Evolutionary conservation across 2,888 invertebrate species (phyloP), one percentile per base, ranked within the genome.

Genomic region (Erebia epiphron): DNA sequence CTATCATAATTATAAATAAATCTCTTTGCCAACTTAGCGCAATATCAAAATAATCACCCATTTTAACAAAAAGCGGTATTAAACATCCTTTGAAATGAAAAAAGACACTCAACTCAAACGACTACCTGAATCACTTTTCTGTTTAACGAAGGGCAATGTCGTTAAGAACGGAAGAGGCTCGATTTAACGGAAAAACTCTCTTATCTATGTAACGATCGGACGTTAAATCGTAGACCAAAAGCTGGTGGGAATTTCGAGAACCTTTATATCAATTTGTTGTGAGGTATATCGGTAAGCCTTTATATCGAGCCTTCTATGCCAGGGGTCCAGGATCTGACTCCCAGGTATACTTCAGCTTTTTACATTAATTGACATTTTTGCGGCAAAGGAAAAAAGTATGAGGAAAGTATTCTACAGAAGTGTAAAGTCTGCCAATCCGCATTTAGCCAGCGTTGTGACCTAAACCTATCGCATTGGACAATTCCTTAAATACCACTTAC

Each of bases 151-250:
- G 75, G 76, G 75, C 75, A 75, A 77, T 78, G 78, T 77, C 80
- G 80, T 79, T 77, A 77, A 72, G 82, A 82, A 82, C 56, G 67
- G 64, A 71, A 72, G 83, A 84, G 84, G 83, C 83, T 81, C 89
- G 89, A 89, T 91, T 91, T 89, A 87, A 89, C 86, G 86, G 85
- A 88, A 88, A 88, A 89, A 86, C 86, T 86, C 83, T 80, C 85
- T 89, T 89, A 63, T 90, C 89, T 84, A 82, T 82, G 83, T 86
- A 86, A 89, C 88, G 88, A 91, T 90, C 89, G 82, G 81, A 78
- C 86, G 85, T 88, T 88, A 88, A 83, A 84, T 83, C 82, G 78
- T 62, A 62, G 62, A 14, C 7, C 5, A 8, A 16, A 43, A 56
- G 21, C 54, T 43, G 9, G n/a, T 43, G 14, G 26, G 4, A 50